Evolutionary conservation across 2,888 invertebrate genomes (phyloP), one percentile per base, ranked within the genome.

Genomic region (Rhamphomyia laevipes): DNA sequence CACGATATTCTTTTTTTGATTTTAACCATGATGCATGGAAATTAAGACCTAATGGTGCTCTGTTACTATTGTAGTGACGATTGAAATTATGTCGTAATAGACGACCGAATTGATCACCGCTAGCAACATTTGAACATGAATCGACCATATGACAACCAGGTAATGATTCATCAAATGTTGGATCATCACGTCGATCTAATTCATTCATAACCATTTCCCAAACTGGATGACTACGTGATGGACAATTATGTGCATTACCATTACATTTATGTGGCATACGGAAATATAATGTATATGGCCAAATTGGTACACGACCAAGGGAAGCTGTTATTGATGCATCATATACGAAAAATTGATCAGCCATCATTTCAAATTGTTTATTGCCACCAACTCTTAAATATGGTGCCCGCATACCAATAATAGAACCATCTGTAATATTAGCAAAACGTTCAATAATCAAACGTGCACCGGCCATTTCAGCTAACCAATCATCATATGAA

Each of bases 121-220:
- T 80, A 71, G 90, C 89, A 58, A 93, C 84, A 74, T 92, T 93
- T 27, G 91, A 90, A 72, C 93, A 93, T 27, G 91, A 91, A 67
- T 92, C 92, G 0, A 93, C 91, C 77, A 92, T 90, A 71, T 92
- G 91, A 71, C 92, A 92, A 79, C 92, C 90, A 35, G 92, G 91
- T 50, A 93, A 76, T 5, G 88, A 88, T 70, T 93, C 93, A 63
- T 93, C 93, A 67, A 92, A 92, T 6, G 87, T 87, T 5, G 92
- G 92, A 64, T 93, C 92, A 67, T 93, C 92, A 70, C 93, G 81
- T 68, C 92, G 81, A 72, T 93, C 92, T 59, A 93, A 73, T 68
- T 93, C 93, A 66, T 93, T 93, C 89, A 93, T 90, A 46, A 92
- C 92, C 82, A 93, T 92, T 73, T 93, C 93, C 93, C 93, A 93